Base-by-base conservation (phyloP, 2,888 invertebrate species). In the Callyntrura sp. region DNA sequence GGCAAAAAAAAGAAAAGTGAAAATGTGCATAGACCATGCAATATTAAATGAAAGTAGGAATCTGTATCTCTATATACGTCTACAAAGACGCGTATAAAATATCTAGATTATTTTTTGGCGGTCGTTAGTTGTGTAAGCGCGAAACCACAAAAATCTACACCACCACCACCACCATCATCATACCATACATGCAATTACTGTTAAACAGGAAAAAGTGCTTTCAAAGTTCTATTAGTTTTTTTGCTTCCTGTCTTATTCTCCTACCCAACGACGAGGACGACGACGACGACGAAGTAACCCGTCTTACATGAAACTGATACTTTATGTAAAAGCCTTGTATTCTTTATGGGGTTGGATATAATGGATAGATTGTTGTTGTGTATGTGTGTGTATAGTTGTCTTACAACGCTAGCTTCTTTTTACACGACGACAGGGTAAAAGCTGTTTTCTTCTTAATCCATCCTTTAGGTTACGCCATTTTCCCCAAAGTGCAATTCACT, bases 401-500 rank as follows among this genome's bases (percentile, higher is more conserved):
- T 0, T 35, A 35, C 3, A 6, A 5, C 35, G 51, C 68, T n/a
- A n/a, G n/a, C n/a, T n/a, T n/a, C n/a, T n/a, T n/a, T n/a, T n/a
- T n/a, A n/a, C n/a, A n/a, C n/a, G n/a, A n/a, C n/a, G n/a, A 28
- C 28, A 68, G 12, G 23, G 12, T 68, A 68, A 8, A 14, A 68
- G 17, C 35, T 23, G 35, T 35, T 35, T 28, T 14, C 51, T n/a
- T 51, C 8, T 60, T 60, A 60, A 60, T 60, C 60, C 60, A n/a
- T 60, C 14, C 23, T 25, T 55, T 35, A 84, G 57, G 70, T 73
- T 70, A 51, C 20, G 65, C 70, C 81, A 78, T 90, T 68, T 89
- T 91, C 91, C 91, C 91, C 84, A 86, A 91, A 90, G 91, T 91
- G 84, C 91, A 87, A 91, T 91, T 91, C 91, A 90, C 91, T 90